These are phyloP conservation scores for Mus spretus DNA, from an alignment of 2,797 vertebrate genomes.

Conservation along the genomic window DNA sequence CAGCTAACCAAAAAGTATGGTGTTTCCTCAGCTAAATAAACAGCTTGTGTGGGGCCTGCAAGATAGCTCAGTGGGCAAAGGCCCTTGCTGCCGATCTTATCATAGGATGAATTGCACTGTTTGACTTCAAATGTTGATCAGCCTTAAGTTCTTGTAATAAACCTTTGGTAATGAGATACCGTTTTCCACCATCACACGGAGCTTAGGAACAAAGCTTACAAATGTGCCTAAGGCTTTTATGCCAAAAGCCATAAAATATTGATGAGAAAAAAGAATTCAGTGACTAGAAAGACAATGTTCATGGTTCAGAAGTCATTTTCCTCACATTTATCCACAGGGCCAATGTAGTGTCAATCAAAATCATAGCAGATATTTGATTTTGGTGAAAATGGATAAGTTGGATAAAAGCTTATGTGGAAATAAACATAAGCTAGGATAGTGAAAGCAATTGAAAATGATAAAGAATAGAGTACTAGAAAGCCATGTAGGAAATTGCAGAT, in stretches of 20 bases:
- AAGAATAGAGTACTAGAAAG: background rate
- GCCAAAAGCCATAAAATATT: background rate
- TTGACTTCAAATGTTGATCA: background rate
- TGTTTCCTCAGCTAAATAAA: background rate
- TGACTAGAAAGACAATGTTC: background rate
- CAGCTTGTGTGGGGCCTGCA: background rate
- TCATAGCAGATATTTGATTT: background rate
- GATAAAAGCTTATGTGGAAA: background rate
- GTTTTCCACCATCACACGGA: background rate
- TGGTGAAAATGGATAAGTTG: background rate
- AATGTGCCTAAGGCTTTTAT: background rate
- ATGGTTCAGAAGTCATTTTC: background rate
- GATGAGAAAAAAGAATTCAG: background rate
- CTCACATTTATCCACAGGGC: background rate
- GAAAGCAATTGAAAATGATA: background rate
- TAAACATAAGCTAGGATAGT: background rate
- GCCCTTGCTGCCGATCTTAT: background rate
- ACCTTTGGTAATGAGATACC: background rate
- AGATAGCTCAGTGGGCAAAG: background rate
- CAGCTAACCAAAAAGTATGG: background rate
- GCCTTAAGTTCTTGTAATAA: background rate
- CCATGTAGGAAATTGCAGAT: conserved; percentile 33
- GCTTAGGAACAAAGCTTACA: background rate
- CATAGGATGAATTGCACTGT: background rate
- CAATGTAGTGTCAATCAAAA: background rate